A percentile compares a stretch with the other conserved stretches of the same genome.
These are phyloP conservation scores for Hippasteria phrygiana DNA, from an alignment of 53 echinoderm and acorn worm species.

Conservation along the genomic window DNA sequence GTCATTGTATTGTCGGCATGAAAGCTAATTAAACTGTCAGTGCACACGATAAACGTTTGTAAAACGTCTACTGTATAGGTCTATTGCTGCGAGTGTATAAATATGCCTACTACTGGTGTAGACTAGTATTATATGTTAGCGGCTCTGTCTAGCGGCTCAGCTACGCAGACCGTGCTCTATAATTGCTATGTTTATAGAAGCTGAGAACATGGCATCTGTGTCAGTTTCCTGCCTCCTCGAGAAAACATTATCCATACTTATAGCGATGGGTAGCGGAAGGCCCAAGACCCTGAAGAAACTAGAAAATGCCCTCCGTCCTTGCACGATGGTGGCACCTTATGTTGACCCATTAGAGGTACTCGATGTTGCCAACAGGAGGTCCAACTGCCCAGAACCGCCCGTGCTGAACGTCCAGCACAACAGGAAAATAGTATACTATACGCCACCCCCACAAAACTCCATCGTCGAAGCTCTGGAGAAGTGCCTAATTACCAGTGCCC, in stretches of 20 bases:
- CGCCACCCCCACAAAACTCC: not conserved
- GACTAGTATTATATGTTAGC: too few species aligned
- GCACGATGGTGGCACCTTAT: conserved; percentile 47
- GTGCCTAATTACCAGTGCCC: not conserved
- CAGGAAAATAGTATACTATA: not conserved
- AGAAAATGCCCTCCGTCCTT: conserved; percentile 39
- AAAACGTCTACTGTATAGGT: too few species aligned
- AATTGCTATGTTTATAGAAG: not conserved
- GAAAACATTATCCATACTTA: conserved; percentile 27
- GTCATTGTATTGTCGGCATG: too few species aligned
- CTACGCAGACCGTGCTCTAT: too few species aligned
- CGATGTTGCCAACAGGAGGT: not conserved
- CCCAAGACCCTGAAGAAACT: conserved; percentile 50
- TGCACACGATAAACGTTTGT: too few species aligned
- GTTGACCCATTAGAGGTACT: conserved; percentile 42
- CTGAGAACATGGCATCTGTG: not conserved
- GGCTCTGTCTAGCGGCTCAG: too few species aligned
- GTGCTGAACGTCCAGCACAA: conserved; percentile 5
- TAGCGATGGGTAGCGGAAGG: conserved; percentile 34
- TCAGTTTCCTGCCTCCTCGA: not conserved
- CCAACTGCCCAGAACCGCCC: not conserved
- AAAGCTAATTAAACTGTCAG: too few species aligned
- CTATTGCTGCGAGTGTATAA: too few species aligned
- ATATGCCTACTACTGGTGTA: too few species aligned
- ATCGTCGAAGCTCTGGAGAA: not conserved